A percentile compares a stretch with the other conserved stretches of the same genome.
Conservation (phyloP, 92 coral and sea anemone species). For the Zoanthus sociatus region DNA sequence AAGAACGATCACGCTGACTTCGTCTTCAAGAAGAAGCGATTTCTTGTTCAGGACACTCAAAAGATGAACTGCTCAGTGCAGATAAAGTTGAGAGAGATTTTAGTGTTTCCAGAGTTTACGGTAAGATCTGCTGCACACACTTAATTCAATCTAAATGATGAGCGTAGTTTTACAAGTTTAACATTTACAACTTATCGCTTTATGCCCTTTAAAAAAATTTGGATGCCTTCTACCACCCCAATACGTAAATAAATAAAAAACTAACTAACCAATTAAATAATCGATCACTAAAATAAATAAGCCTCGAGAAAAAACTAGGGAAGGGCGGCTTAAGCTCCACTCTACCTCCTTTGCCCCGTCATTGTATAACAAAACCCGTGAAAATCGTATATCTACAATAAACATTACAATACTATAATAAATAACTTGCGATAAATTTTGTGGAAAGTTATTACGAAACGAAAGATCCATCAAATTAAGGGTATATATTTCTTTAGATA, state of each 20-base stretch:
- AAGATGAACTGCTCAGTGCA: constrained; percentile 47
- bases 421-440: no score
- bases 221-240: not conserved
- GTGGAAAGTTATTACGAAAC: no score
- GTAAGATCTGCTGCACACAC: constrained; percentile 2
- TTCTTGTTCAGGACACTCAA: constrained; percentile 18
- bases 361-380: no score
- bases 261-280: no score
- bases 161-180: not conserved
- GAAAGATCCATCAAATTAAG: no score
- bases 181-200: not conserved
- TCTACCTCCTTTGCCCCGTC: no score
- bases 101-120: constrained; percentile 49
- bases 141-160: not conserved
- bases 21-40: constrained; percentile 31
- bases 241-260: not conserved
- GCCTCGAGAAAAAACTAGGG: no score
- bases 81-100: constrained; percentile 46
- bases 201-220: not conserved
- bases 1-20: constrained; percentile 28
- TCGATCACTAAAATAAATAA: no score
- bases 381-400: no score
- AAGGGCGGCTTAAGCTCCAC: no score
- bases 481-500: no score
- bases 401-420: no score